Evolutionary conservation across 2,888 invertebrate genomes (phyloP), one percentile per base, ranked within the genome.

Genomic region (Amitus sp.): DNA sequence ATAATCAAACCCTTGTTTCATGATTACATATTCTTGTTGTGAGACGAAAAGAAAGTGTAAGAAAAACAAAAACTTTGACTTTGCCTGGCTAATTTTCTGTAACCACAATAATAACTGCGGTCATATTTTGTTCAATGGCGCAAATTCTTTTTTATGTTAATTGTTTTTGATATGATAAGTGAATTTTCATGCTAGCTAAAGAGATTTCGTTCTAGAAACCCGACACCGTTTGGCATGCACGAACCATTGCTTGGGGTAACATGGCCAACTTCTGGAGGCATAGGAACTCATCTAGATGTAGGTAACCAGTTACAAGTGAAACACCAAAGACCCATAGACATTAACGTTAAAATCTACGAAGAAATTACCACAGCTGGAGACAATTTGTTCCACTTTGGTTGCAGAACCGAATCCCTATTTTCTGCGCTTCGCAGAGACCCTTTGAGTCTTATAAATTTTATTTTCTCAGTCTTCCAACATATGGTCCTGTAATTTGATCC

Each of bases 221-320:
- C 69, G 39, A 69, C 69, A 39, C 69, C 69, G 6, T 5, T 23
- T n/a, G 62, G 57, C 7, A 13, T 7, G 5, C 12, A 52, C 4
- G 67, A 65, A 54, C 49, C 39, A 17, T n/a, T 63, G 12, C n/a
- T 66, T 1, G 46, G 58, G 0, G 9, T 69, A 23, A 52, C 37
- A 12, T 69, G 69, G 69, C 66, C 62, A 5, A 19, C 39, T 17
- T 59, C 66, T 6, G 61, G 64, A 13, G 18, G 13, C 18, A 42
- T 37, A 1, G 67, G 67, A 6, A 17, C 15, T 9, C 55, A 64
- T 49, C 45, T 68, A 27, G 67, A 67, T 27, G 65, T 68, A 59
- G 62, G 68, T 17, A 43, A 62, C 4, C 37, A 63, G 23, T 48
- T 65, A 10, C 33, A 1, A 2, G 52, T 65, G 1, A 54, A 37